These are phyloP conservation scores for Mantis religiosa DNA, from an alignment of 2,888 invertebrate genomes.

Conservation along the genomic window DNA sequence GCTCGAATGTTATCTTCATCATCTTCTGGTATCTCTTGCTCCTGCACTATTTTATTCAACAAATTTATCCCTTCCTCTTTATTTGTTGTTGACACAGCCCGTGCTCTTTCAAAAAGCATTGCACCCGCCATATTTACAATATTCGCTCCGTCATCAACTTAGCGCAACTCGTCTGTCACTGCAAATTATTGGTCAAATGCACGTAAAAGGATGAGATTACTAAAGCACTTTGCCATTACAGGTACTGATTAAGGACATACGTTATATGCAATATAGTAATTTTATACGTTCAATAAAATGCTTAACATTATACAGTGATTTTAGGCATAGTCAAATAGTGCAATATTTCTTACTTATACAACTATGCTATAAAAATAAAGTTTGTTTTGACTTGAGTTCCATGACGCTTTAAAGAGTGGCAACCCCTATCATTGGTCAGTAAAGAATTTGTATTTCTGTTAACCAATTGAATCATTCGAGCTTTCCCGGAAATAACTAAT, in stretches of 20 bases:
- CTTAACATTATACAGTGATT: background rate
- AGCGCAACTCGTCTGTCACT: background rate
- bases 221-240: background rate
- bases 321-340: background rate
- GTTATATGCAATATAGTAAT: background rate
- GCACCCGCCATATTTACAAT: constrained; percentile 76
- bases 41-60: constrained; percentile 72
- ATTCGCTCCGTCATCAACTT: constrained; percentile 48
- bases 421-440: background rate
- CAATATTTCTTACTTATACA: too few species aligned
- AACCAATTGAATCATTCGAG: background rate
- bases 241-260: background rate
- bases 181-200: background rate
- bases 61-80: constrained; percentile 71
- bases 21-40: constrained; percentile 70
- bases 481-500: background rate
- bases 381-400: background rate
- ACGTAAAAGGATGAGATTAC: background rate
- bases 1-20: constrained; percentile 87
- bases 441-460: background rate
- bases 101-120: constrained; percentile 82
- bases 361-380: background rate
- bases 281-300: background rate
- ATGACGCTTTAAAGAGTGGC: background rate
- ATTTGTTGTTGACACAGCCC: constrained; percentile 68